phyloP scores from a whole-genome alignment of 2,797 vertebrate species.

The Darevskia mixta region DNA sequence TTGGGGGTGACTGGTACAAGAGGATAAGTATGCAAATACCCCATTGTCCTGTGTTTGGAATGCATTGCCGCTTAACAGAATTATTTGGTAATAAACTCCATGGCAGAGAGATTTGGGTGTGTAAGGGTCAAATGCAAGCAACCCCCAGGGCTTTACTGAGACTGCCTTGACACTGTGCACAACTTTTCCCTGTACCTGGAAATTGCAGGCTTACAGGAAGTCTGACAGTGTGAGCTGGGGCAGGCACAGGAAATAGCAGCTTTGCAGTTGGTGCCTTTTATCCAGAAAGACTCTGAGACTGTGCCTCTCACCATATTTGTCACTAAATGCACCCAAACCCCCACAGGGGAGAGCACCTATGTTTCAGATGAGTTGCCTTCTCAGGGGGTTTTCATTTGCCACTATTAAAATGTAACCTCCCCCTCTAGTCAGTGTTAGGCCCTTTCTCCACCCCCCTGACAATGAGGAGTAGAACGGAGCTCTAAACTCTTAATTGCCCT shows the following conservation, averaged over 20 bases:
- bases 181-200: not conserved
- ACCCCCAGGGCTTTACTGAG: not conserved
- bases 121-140: not conserved
- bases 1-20: not conserved
- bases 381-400: not conserved
- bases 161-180: not conserved
- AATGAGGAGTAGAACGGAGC: not conserved
- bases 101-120: not conserved
- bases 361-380: not conserved
- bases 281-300: not conserved
- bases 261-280: not conserved
- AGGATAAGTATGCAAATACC: not conserved
- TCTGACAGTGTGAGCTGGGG: conserved; percentile 12
- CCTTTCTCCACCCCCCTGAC: not conserved
- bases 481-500: no score
- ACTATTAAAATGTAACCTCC: not conserved
- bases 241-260: conserved; percentile 2
- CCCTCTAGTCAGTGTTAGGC: not conserved
- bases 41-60: not conserved
- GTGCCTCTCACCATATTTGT: not conserved
- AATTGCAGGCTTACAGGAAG: not conserved
- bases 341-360: not conserved
- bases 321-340: not conserved
- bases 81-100: not conserved
- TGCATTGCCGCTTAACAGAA: no score